Percentiles rank a stretch among this genome's conserved stretches.
phyloP scores from a whole-genome alignment of 2,888 invertebrate species.

The Andrena bicolor region DNA sequence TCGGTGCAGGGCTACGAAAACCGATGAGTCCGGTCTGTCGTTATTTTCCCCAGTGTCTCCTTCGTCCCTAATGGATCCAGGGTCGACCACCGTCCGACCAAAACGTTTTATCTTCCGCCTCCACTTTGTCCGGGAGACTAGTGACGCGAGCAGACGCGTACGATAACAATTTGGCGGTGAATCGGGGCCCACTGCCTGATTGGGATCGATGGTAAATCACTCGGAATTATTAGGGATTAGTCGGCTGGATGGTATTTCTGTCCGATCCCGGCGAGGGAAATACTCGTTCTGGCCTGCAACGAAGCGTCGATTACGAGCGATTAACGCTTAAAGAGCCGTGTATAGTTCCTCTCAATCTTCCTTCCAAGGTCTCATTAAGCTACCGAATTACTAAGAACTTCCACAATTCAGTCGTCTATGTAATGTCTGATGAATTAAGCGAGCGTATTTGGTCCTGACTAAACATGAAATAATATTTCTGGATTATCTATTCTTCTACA shows the following conservation, averaged over 20 bases:
- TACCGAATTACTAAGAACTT: not conserved
- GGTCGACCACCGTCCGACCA: constrained; percentile 22
- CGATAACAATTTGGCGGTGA: constrained; percentile 56
- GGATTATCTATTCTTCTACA: too few species aligned
- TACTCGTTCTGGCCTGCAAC: constrained; percentile 3
- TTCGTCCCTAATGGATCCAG: constrained; percentile 59
- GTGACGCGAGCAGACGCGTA: constrained; percentile 26
- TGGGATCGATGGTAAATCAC: constrained; percentile 53
- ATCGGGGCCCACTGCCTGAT: constrained; percentile 25
- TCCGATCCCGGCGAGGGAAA: not conserved
- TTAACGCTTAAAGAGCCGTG: not conserved
- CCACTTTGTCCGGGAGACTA: constrained; percentile 15
- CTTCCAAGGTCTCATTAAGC: not conserved
- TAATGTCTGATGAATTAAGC: too few species aligned
- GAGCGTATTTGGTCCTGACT: too few species aligned
- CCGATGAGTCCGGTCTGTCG: constrained; percentile 66
- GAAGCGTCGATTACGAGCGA: not conserved
- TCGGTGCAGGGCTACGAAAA: constrained; percentile 55
- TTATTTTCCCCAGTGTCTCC: constrained; percentile 62
- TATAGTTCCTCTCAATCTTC: not conserved
- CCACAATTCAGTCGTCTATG: too few species aligned
- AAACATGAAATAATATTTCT: too few species aligned
- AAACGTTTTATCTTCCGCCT: constrained; percentile 52
- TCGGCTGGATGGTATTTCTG: not conserved
- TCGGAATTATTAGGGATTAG: constrained; percentile 60